Evolutionary conservation across 2,113 vertebrate genomes (phyloP).

Genomic region (Alosa alosa): DNA sequence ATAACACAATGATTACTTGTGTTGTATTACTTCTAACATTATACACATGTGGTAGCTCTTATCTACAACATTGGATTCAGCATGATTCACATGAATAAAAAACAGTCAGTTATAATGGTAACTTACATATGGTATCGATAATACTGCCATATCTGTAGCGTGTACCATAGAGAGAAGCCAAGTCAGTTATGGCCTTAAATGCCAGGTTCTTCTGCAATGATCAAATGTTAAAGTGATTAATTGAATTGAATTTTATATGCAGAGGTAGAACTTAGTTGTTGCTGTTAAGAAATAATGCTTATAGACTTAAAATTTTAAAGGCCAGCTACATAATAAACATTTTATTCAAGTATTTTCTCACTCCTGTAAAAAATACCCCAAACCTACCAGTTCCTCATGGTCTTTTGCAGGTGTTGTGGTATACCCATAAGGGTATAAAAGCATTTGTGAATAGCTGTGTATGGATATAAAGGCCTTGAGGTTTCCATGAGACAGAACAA

Average conservation of each 20-base stretch:
- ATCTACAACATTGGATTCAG: neutral
- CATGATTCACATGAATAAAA: neutral
- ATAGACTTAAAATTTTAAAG: no score
- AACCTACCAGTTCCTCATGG: conserved; percentile 79
- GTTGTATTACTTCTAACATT: neutral
- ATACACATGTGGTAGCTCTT: neutral
- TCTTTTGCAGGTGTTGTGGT: conserved; percentile 57
- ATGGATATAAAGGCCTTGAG: conserved; percentile 91
- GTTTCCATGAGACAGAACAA: conserved; percentile 80
- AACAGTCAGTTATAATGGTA: neutral
- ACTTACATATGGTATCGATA: conserved; percentile 89
- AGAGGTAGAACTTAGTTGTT: no score
- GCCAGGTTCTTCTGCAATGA: conserved; percentile 75
- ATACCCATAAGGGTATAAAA: conserved; percentile 90
- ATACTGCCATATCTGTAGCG: conserved; percentile 82
- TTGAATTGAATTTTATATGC: neutral
- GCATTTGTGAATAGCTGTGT: conserved; percentile 93
- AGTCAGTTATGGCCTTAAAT: conserved; percentile 67
- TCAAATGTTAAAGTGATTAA: neutral
- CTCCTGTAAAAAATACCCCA: neutral
- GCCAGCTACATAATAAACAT: neutral
- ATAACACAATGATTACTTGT: neutral
- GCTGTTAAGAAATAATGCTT: no score
- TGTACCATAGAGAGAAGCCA: conserved; percentile 82
- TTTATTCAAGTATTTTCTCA: no score